phyloP scores from a whole-genome alignment of 2,888 invertebrate genomes.

The Ophion slaviceki region DNA sequence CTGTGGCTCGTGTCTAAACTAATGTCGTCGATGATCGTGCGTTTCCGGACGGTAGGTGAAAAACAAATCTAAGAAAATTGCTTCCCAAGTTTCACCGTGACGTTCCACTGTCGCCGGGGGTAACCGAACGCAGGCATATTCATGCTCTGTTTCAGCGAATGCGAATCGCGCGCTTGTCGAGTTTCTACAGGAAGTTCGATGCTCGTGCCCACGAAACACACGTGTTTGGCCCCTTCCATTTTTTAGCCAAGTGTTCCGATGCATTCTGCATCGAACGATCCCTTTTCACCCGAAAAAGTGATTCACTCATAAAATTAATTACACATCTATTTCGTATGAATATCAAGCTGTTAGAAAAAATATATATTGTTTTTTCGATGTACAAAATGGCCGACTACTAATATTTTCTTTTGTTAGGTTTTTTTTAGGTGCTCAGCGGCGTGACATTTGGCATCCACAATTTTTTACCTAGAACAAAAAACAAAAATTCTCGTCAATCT shows the following conservation, averaged over 20 bases:
- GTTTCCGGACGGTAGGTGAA: neutral
- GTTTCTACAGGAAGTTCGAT: slow-evolving; percentile 81
- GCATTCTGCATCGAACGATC: neutral
- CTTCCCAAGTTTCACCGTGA: slow-evolving; percentile 77
- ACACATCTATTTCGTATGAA: no score
- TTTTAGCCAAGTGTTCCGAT: neutral
- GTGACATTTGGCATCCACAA: no score
- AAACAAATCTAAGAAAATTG: slow-evolving; percentile 63
- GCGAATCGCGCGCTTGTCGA: slow-evolving; percentile 72
- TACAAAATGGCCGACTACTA: no score
- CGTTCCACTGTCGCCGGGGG: slow-evolving; percentile 67
- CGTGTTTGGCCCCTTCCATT: slow-evolving; percentile 29
- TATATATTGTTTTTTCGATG: no score
- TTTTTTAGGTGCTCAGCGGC: no score
- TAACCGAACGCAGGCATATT: slow-evolving; percentile 72
- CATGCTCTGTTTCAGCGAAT: slow-evolving; percentile 81
- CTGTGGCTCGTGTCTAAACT: slow-evolving; percentile 26
- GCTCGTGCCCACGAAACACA: slow-evolving; percentile 42
- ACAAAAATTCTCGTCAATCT: no score
- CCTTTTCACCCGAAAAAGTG: no score
- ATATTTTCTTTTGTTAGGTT: no score
- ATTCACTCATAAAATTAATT: no score
- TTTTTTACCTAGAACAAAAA: no score
- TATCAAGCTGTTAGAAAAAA: no score
- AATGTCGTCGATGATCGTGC: slow-evolving; percentile 23